These are phyloP conservation scores for Chydorus sphaericus DNA, from an alignment of 2,888 invertebrate genomes.

Conservation along the genomic window DNA sequence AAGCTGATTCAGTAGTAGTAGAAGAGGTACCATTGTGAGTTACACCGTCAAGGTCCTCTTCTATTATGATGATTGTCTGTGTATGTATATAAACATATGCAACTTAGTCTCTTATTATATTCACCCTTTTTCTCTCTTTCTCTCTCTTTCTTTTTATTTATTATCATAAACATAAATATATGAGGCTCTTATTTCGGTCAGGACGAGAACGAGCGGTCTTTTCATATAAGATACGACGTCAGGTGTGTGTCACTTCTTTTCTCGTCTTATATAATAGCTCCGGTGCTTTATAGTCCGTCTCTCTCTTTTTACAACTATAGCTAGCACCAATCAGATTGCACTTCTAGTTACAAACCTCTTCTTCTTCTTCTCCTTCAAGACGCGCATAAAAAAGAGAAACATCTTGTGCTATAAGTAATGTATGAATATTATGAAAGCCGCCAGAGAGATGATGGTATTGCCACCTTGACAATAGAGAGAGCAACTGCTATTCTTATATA, in stretches of 20 bases:
- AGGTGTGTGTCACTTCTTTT: neutral
- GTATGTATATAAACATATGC: no score
- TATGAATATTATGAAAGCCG: no score
- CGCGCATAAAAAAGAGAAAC: no score
- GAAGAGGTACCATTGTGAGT: neutral
- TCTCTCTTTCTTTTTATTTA: neutral
- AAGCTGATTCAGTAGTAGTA: slow-evolving; percentile 4
- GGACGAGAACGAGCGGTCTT: no score
- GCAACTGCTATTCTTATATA: no score
- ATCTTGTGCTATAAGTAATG: no score
- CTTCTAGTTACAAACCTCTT: neutral
- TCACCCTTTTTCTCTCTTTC: slow-evolving; percentile 1
- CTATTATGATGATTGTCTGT: neutral
- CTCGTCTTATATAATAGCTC: neutral
- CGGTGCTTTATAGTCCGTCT: no score
- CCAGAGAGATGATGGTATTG: no score
- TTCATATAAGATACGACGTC: no score
- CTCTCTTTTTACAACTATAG: no score
- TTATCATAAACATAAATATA: slow-evolving; percentile 7
- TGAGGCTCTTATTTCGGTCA: neutral
- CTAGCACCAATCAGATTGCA: neutral
- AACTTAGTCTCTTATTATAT: no score
- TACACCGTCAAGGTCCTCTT: neutral
- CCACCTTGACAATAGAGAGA: no score
- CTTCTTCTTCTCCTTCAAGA: neutral